Percentiles rank a stretch among this genome's conserved stretches.
Evolutionary conservation across 2,797 vertebrate genomes (phyloP).

Genomic region (Eurystomus glaucurus): DNA sequence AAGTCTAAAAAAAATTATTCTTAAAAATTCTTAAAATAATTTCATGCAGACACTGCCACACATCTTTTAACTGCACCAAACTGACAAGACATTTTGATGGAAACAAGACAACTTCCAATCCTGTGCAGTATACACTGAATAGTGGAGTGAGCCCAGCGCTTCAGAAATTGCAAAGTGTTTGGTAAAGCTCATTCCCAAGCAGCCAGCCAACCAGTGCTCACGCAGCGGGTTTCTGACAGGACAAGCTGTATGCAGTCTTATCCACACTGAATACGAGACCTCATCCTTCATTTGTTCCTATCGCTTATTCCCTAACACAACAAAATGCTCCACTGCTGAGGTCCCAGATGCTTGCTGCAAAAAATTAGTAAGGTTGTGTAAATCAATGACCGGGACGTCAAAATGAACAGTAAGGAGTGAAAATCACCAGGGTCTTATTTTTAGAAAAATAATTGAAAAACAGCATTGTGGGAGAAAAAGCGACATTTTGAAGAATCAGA

Average conservation of each 20-base stretch:
- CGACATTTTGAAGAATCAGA: not conserved
- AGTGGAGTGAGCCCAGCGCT: not conserved
- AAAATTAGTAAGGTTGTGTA: not conserved
- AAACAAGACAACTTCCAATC: not conserved
- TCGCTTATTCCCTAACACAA: not conserved
- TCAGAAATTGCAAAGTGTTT: not conserved
- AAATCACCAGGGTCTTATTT: not conserved
- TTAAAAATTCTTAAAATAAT: not conserved
- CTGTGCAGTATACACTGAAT: not conserved
- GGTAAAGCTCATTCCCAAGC: not conserved
- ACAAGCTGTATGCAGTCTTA: not conserved
- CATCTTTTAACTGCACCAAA: not conserved
- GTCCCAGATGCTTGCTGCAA: not conserved
- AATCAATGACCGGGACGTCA: not conserved
- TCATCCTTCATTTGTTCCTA: not conserved
- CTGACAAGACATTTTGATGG: not conserved
- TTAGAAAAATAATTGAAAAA: not conserved
- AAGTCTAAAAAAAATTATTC: not conserved
- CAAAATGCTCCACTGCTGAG: not conserved
- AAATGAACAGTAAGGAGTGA: not conserved
- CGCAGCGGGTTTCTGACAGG: not conserved
- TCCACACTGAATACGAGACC: fast-evolving
- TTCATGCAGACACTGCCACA: not conserved
- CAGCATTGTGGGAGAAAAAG: not conserved
- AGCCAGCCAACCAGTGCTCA: not conserved